A percentile compares a stretch with the other conserved stretches of the same genome.
phyloP scores from a whole-genome alignment of 2,113 vertebrate genomes.

The Ellobius talpinus region DNA sequence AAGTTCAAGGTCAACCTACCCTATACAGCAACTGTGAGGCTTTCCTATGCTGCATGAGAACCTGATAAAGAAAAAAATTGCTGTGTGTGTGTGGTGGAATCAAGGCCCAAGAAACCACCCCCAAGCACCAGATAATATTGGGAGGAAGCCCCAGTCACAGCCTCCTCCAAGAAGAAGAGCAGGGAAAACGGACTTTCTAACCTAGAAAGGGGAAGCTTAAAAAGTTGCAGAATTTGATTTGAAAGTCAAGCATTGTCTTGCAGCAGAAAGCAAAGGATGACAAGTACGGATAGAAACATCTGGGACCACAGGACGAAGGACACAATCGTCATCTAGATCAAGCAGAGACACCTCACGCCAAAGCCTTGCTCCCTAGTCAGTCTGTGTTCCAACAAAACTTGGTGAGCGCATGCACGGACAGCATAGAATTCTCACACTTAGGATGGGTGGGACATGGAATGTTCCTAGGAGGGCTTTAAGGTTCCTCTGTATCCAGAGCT shows the following conservation, averaged over 20 bases:
- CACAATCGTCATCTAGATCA: neutral
- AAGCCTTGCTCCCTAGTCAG: neutral
- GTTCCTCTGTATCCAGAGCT: neutral
- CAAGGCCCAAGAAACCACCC: neutral
- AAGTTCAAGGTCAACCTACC: neutral
- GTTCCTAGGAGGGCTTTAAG: neutral
- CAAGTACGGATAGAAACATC: neutral
- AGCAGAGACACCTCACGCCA: neutral
- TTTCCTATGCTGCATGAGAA: fast-evolving
- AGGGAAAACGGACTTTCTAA: neutral
- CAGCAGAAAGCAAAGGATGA: neutral
- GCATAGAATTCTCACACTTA: neutral
- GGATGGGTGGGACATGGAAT: too few species aligned
- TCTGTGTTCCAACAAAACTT: neutral
- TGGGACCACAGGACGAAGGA: neutral
- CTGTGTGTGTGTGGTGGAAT: neutral
- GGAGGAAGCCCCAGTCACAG: neutral
- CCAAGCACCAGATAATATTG: neutral
- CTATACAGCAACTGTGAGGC: neutral
- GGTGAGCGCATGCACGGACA: fast-evolving
- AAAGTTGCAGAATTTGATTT: neutral
- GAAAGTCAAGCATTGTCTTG: neutral
- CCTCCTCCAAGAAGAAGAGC: neutral
- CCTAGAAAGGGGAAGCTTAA: neutral
- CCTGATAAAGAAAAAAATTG: too few species aligned